Conservation (phyloP, 2,888 invertebrate species). For the Sphaerophoria taeniata region DNA sequence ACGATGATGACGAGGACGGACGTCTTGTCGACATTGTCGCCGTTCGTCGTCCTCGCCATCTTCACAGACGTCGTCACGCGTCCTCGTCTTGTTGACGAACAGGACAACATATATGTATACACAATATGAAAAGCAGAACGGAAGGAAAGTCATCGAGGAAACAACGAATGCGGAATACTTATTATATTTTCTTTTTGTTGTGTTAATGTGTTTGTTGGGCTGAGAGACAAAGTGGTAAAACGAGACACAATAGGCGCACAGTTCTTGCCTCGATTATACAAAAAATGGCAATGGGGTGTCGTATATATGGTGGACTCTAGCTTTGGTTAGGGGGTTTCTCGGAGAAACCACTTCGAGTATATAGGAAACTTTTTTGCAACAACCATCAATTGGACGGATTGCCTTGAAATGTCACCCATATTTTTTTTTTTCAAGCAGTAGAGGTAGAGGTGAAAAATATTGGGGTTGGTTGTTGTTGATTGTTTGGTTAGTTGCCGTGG, state of each 20-base stretch:
- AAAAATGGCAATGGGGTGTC: not conserved
- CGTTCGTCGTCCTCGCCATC: not conserved
- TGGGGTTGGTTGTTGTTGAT: conserved; percentile 44
- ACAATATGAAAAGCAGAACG: conserved; percentile 61
- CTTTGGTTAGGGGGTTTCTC: not conserved
- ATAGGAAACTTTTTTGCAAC: conserved; percentile 37
- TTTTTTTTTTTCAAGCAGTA: conserved; percentile 8
- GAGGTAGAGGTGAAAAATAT: conserved; percentile 10
- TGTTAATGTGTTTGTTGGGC: conserved; percentile 49
- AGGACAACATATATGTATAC: conserved; percentile 10
- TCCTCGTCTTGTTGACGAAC: conserved; percentile 10
- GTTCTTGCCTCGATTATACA: not conserved
- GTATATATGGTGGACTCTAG: conserved; percentile 6
- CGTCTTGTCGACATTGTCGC: conserved; percentile 8
- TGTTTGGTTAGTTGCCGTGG: conserved; percentile 52
- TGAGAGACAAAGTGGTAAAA: conserved; percentile 46
- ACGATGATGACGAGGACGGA: conserved; percentile 13
- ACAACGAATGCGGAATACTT: conserved; percentile 63
- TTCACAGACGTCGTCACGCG: not conserved
- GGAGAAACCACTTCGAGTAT: not conserved
- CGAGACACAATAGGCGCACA: conserved; percentile 50
- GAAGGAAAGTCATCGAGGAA: conserved; percentile 68
- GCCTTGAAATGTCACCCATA: conserved; percentile 67
- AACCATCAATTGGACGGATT: conserved; percentile 65
- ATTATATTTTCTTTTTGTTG: conserved; percentile 45